These are phyloP conservation scores for Drosophila demipolita DNA, from an alignment of 2,888 invertebrate species.

Conservation along the genomic window DNA sequence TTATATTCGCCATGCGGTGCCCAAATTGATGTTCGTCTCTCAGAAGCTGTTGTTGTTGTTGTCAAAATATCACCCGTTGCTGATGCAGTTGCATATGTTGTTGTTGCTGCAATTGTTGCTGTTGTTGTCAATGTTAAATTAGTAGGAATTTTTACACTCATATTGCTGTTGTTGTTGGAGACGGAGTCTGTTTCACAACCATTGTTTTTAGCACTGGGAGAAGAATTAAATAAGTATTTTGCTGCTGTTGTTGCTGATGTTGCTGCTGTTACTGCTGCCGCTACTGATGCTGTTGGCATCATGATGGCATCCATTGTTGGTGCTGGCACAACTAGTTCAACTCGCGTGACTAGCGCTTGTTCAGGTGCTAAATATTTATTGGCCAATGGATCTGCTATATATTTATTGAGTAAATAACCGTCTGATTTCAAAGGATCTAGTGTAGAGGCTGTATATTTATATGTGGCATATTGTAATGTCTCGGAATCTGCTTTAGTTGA, in stretches of 20 bases:
- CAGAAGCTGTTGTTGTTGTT: conserved; percentile 2
- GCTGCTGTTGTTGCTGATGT: background rate
- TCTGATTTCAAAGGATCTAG: background rate
- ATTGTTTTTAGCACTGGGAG: conserved; percentile 62
- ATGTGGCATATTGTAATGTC: background rate
- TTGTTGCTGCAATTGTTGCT: conserved; percentile 33
- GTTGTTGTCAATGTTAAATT: conserved; percentile 53
- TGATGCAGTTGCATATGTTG: conserved; percentile 26
- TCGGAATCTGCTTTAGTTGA: background rate
- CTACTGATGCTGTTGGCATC: background rate
- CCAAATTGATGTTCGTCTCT: conserved; percentile 55
- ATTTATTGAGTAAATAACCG: background rate
- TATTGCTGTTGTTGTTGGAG: conserved; percentile 36
- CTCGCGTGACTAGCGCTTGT: conserved; percentile 71
- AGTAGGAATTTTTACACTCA: conserved; percentile 67
- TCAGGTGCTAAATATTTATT: conserved; percentile 63
- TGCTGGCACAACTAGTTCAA: conserved; percentile 72
- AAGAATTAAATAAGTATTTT: conserved; percentile 37
- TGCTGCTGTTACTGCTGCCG: background rate
- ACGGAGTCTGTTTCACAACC: conserved; percentile 73
- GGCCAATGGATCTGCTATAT: background rate
- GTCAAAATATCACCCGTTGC: conserved; percentile 52
- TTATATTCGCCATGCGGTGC: conserved; percentile 61
- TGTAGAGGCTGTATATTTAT: background rate
- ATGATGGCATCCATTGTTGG: conserved; percentile 20